phyloP scores from a whole-genome alignment of 2,797 vertebrate genomes.

The Steatocranus sp. region DNA sequence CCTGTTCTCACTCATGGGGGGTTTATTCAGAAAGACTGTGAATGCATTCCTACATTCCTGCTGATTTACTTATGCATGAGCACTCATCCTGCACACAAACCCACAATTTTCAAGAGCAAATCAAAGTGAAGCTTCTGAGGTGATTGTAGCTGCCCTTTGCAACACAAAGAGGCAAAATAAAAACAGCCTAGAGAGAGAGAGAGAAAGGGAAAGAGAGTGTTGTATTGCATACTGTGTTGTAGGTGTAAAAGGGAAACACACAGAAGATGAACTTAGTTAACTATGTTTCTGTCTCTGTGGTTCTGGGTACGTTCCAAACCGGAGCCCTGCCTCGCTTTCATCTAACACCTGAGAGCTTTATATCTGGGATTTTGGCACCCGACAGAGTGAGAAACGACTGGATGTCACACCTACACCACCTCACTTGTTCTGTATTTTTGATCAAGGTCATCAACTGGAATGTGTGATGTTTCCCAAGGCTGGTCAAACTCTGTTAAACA shows the following conservation, averaged over 20 bases:
- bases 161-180: neutral
- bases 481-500: neutral
- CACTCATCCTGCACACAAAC: conserved; percentile 27
- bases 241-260: neutral
- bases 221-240: neutral
- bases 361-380: neutral
- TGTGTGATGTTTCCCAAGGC: neutral
- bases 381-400: neutral
- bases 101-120: neutral
- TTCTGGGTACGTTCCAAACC: neutral
- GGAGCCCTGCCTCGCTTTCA: fast-evolving
- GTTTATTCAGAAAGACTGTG: conserved; percentile 58
- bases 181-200: neutral
- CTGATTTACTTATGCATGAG: conserved; percentile 43
- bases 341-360: conserved; percentile 8
- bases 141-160: neutral
- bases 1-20: conserved; percentile 31
- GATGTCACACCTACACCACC: neutral
- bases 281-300: neutral
- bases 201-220: neutral
- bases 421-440: neutral
- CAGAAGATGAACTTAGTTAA: neutral
- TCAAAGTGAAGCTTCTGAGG: neutral
- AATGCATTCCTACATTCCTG: conserved; percentile 64
- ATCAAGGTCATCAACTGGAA: conserved; percentile 1